Evolutionary conservation across 2,888 invertebrate genomes (phyloP).

Genomic region (Rhorus exstirpatorius): DNA sequence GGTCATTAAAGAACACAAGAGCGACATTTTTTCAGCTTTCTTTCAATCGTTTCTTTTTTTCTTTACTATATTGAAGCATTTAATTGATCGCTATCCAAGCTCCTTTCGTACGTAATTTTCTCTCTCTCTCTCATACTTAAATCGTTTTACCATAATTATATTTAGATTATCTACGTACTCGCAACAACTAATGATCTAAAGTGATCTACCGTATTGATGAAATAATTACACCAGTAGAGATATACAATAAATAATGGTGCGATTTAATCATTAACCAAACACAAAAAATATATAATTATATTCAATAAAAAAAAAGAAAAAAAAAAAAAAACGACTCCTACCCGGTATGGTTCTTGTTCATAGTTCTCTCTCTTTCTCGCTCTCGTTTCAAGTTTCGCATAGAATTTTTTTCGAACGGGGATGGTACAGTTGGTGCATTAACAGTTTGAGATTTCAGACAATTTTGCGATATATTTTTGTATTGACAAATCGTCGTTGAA

Average conservation of each 20-base stretch:
- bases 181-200: conserved; percentile 60
- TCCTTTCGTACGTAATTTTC: conserved; percentile 26
- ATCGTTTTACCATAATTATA: conserved; percentile 46
- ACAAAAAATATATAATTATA: conserved; percentile 43
- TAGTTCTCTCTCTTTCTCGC: neutral
- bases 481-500: conserved; percentile 24
- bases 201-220: conserved; percentile 58
- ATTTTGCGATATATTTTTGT: conserved; percentile 29
- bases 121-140: conserved; percentile 28
- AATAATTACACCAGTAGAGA: conserved; percentile 67
- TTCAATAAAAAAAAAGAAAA: conserved; percentile 29
- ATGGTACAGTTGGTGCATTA: conserved; percentile 42
- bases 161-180: conserved; percentile 60
- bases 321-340: conserved; percentile 48
- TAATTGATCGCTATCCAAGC: conserved; percentile 53
- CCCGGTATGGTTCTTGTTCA: conserved; percentile 50
- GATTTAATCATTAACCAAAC: conserved; percentile 61
- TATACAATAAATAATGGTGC: conserved; percentile 69
- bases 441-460: conserved; percentile 36
- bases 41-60: conserved; percentile 27
- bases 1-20: conserved; percentile 51
- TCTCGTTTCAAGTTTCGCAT: conserved; percentile 27
- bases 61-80: conserved; percentile 52
- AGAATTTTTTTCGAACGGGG: conserved; percentile 25
- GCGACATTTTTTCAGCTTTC: conserved; percentile 8